phyloP scores from a whole-genome alignment of 2,888 invertebrate species.

The Trichopoda pennipes region DNA sequence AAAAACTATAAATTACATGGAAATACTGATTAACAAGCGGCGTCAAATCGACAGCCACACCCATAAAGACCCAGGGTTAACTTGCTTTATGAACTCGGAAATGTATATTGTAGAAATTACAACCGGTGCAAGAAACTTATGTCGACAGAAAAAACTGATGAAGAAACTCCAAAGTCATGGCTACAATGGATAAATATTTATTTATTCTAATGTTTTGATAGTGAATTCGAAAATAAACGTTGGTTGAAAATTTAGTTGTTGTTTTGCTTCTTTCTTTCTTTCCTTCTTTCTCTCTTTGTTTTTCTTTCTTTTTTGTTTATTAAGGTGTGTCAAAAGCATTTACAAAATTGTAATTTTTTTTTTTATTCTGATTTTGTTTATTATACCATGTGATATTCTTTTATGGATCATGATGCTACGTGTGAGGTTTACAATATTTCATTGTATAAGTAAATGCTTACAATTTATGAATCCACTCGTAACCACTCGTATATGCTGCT shows the following conservation, averaged over 20 bases:
- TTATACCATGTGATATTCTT: conserved; percentile 44
- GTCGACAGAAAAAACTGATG: conserved; percentile 10
- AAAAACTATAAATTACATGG: no score
- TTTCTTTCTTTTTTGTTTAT: not conserved
- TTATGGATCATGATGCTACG: conserved; percentile 57
- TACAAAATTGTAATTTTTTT: conserved; percentile 29
- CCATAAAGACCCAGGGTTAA: no score
- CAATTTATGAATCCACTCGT: not conserved
- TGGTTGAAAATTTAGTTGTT: conserved; percentile 29
- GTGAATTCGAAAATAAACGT: conserved; percentile 55
- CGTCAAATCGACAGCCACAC: no score
- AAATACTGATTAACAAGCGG: no score
- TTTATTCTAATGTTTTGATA: conserved; percentile 57
- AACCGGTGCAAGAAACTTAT: no score
- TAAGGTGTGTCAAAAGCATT: conserved; percentile 61
- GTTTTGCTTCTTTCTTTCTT: not conserved
- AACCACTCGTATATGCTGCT: not conserved
- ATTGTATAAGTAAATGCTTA: not conserved
- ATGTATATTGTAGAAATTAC: no score
- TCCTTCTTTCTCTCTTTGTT: conserved; percentile 17
- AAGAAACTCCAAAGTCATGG: not conserved
- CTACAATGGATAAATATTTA: conserved; percentile 43
- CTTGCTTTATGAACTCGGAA: no score
- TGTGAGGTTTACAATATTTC: conserved; percentile 53
- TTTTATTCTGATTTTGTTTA: conserved; percentile 1